Conservation (phyloP, 1,140 invertebrate genomes). For the Scaptomyza pallida region DNA sequence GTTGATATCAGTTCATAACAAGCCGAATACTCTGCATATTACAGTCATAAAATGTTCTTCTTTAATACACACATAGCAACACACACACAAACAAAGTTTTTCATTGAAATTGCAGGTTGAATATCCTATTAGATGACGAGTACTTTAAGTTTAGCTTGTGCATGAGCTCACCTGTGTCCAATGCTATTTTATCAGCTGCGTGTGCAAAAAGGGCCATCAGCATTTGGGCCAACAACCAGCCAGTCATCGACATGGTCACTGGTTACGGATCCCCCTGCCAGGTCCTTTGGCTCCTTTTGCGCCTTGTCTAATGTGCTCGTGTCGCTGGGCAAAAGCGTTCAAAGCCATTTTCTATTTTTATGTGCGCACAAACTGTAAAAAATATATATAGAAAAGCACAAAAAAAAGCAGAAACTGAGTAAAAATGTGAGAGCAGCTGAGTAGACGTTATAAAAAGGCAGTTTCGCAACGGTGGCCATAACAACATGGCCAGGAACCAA, state of each 20-base stretch:
- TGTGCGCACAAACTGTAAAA: constrained; percentile 80
- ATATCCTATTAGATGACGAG: constrained; percentile 12
- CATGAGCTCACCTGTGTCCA: constrained; percentile 33
- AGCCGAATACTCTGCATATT: constrained; percentile 1
- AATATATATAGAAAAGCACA: constrained; percentile 20
- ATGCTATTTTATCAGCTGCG: constrained; percentile 37
- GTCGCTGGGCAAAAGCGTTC: constrained; percentile 57
- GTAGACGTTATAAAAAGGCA: constrained; percentile 72
- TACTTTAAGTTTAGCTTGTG: background rate
- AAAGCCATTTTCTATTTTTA: constrained; percentile 81
- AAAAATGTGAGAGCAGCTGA: constrained; percentile 43
- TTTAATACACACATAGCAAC: background rate
- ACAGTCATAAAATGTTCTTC: too few relatives aligned
- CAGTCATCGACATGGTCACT: constrained; percentile 46
- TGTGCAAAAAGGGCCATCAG: constrained; percentile 57
- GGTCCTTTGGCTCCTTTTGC: constrained; percentile 14
- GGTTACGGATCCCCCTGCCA: background rate
- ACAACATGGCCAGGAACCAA: constrained; percentile 65
- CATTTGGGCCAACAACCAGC: constrained; percentile 60
- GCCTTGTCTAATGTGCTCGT: constrained; percentile 64
- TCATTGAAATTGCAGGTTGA: constrained; percentile 16
- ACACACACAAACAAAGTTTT: constrained; percentile 26
- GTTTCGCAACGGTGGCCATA: constrained; percentile 70
- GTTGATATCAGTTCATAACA: background rate
- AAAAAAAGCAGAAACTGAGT: too few relatives aligned